A percentile compares a stretch with the other conserved stretches of the same genome.
phyloP scores from a whole-genome alignment of 2,113 vertebrate genomes.

The Tupaia chinensis region DNA sequence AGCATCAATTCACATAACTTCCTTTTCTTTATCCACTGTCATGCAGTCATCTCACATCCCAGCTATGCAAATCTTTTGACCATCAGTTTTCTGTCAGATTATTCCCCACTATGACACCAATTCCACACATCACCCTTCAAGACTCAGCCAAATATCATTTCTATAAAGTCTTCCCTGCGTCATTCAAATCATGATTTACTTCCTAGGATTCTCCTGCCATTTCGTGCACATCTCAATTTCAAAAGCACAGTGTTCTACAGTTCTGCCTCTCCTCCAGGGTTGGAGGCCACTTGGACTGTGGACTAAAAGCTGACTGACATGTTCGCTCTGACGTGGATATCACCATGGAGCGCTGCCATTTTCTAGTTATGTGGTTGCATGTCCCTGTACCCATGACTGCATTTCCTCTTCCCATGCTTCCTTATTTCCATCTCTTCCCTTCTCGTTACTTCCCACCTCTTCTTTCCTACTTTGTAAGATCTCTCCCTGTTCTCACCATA shows the following conservation, averaged over 20 bases:
- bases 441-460: not conserved
- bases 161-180: not conserved
- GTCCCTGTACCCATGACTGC: not conserved
- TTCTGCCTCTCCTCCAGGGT: not conserved
- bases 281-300: not conserved
- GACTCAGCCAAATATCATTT: not conserved
- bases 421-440: not conserved
- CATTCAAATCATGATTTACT: not conserved
- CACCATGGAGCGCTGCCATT: not conserved
- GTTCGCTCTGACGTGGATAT: not conserved
- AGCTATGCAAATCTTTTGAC: not conserved
- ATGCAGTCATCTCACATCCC: not conserved
- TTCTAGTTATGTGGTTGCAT: not conserved
- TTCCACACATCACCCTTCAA: not conserved
- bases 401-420: not conserved
- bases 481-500: not conserved
- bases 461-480: not conserved
- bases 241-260: not conserved
- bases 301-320: not conserved
- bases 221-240: not conserved
- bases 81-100: not conserved
- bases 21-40: not conserved
- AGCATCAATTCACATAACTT: not conserved
- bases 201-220: not conserved
- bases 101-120: not conserved